A percentile compares a stretch with the other conserved stretches of the same genome.
These are phyloP conservation scores for Ptychobarbus kaznakovi DNA, from an alignment of 2,797 vertebrate genomes.

Conservation along the genomic window DNA sequence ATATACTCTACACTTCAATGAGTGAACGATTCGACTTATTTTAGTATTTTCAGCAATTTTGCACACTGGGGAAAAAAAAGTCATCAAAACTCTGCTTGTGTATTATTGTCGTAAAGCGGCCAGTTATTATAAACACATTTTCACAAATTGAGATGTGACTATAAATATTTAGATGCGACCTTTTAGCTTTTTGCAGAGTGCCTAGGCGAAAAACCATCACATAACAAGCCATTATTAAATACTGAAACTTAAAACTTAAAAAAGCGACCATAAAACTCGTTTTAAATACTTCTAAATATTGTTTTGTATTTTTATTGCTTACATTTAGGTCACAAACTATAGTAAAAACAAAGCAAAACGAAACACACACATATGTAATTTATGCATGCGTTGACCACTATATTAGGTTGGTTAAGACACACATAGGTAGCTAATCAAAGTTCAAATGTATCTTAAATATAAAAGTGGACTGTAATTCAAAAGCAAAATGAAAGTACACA, in stretches of 20 bases:
- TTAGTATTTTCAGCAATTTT: neutral
- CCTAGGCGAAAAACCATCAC: neutral
- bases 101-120: neutral
- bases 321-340: neutral
- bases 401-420: neutral
- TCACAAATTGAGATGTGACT: neutral
- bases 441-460: neutral
- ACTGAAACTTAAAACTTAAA: neutral
- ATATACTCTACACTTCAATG: no score
- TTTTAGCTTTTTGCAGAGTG: neutral
- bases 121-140: neutral
- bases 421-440: neutral
- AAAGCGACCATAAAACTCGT: neutral
- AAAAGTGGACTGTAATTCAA: neutral
- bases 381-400: neutral
- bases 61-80: neutral
- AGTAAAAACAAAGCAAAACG: neutral
- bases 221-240: neutral
- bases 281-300: neutral
- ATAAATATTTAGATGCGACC: neutral
- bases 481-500: constrained; percentile 1
- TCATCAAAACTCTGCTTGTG: neutral
- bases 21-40: neutral
- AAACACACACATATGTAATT: neutral
- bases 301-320: neutral